Percentiles rank a stretch among this genome's conserved stretches.
phyloP scores from a whole-genome alignment of 2,113 vertebrate genomes.

The Potamarius usumacintae region DNA sequence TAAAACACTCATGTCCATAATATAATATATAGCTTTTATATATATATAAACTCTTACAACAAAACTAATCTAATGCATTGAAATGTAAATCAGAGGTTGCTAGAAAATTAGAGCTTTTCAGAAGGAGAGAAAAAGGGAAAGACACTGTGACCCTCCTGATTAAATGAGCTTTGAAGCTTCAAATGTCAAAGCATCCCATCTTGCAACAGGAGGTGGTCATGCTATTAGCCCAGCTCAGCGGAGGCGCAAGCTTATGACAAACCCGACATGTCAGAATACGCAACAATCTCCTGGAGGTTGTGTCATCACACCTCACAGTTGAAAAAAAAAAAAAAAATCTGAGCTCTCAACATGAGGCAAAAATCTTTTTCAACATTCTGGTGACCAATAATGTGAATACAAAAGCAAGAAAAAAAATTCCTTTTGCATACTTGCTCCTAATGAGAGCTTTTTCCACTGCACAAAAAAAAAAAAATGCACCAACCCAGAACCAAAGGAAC shows the following conservation, averaged over 20 bases:
- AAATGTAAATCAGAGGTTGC: slow-evolving; percentile 32
- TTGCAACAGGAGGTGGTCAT: slow-evolving; percentile 4
- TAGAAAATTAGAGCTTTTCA: neutral
- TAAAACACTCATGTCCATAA: too few relatives aligned
- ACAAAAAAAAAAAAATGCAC: neutral
- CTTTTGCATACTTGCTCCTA: neutral
- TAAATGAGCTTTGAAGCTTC: slow-evolving; percentile 51
- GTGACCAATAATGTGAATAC: neutral
- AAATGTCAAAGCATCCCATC: slow-evolving; percentile 42
- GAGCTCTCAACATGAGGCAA: neutral
- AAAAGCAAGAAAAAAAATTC: neutral
- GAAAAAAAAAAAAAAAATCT: neutral
- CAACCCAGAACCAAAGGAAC: neutral
- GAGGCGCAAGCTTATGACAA: slow-evolving; percentile 17
- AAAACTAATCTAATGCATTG: slow-evolving; percentile 23
- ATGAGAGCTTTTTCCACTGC: neutral
- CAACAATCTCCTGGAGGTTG: slow-evolving; percentile 20
- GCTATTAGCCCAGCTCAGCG: slow-evolving; percentile 25
- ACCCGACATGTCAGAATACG: slow-evolving; percentile 1
- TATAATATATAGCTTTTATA: too few relatives aligned
- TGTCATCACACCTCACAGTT: neutral
- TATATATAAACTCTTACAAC: too few relatives aligned
- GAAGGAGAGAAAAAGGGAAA: slow-evolving; percentile 17
- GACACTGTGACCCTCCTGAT: slow-evolving; percentile 29
- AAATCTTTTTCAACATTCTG: neutral